Evolutionary conservation across 2,113 vertebrate species (phyloP).

Genomic region (Ancistrus triradiatus): DNA sequence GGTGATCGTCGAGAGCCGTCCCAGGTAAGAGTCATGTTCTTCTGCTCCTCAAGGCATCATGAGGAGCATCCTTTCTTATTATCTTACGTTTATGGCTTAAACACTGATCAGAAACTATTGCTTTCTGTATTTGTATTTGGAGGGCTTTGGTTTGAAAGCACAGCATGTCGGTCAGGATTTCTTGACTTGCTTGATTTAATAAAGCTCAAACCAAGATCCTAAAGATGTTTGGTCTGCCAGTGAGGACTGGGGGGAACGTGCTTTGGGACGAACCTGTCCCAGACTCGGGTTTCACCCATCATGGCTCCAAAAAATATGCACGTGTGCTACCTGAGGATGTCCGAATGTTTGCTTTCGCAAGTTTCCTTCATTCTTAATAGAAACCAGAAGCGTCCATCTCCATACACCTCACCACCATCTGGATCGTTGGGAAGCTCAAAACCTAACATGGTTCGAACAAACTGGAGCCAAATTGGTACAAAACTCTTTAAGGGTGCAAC

Average conservation of each 20-base stretch:
- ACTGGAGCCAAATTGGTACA: too few relatives aligned
- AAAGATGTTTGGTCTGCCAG: too few relatives aligned
- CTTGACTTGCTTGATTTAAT: background rate
- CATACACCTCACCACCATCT: background rate
- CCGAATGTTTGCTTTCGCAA: slow-evolving; percentile 7
- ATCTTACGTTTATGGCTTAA: background rate
- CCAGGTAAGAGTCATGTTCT: background rate
- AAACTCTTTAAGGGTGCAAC: too few relatives aligned
- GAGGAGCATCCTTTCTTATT: background rate
- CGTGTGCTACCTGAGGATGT: slow-evolving; percentile 9
- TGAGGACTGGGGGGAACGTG: too few relatives aligned
- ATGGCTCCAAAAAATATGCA: slow-evolving; percentile 18
- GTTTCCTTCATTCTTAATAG: slow-evolving; percentile 3
- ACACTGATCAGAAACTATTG: background rate
- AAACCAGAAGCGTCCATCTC: background rate
- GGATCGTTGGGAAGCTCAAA: background rate
- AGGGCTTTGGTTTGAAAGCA: too few relatives aligned
- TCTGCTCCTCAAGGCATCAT: background rate
- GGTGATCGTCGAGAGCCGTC: background rate
- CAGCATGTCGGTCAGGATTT: background rate
- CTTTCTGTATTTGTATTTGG: background rate
- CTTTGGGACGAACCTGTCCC: too few relatives aligned
- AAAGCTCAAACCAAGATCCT: too few relatives aligned
- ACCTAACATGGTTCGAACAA: too few relatives aligned
- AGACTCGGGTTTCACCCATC: slow-evolving; percentile 9